These are phyloP conservation scores for Poeciliopsis turrubarensis DNA, from an alignment of 2,113 vertebrate genomes.

Conservation along the genomic window DNA sequence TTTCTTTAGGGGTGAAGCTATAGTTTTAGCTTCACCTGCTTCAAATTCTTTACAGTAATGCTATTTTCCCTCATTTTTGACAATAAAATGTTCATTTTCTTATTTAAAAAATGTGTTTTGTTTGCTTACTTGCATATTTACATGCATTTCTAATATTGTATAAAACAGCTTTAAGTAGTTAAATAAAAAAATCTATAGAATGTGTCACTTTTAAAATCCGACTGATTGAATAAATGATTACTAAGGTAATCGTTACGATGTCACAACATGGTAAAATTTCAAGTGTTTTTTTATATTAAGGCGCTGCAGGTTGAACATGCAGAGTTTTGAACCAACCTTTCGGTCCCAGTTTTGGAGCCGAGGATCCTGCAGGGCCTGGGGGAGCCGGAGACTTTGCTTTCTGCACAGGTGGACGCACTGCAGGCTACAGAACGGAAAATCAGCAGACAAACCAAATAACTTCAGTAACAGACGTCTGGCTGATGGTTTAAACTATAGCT, in stretches of 20 bases:
- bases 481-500: background rate
- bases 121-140: too few species aligned
- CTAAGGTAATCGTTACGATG: background rate
- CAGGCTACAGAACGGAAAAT: constrained; percentile 42
- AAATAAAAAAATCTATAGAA: too few species aligned
- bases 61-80: too few species aligned
- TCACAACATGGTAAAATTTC: background rate
- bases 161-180: too few species aligned
- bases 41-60: too few species aligned
- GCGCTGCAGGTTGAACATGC: background rate
- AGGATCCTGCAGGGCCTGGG: constrained; percentile 52
- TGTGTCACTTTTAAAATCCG: too few species aligned
- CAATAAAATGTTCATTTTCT: too few species aligned
- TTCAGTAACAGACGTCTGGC: background rate
- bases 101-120: too few species aligned
- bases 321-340: constrained; percentile 67
- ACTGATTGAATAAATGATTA: too few species aligned
- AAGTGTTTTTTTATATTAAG: background rate
- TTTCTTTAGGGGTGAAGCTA: too few species aligned
- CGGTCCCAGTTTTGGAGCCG: constrained; percentile 61
- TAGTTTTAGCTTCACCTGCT: too few species aligned
- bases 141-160: too few species aligned
- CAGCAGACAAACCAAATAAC: background rate
- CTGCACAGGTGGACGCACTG: constrained; percentile 52
- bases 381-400: constrained; percentile 70